A percentile compares a stretch with the other conserved stretches of the same genome.
Conservation (phyloP, 30 jellyfish, hydroid and myxozoan genomes). For the Turritopsis dohrnii region DNA sequence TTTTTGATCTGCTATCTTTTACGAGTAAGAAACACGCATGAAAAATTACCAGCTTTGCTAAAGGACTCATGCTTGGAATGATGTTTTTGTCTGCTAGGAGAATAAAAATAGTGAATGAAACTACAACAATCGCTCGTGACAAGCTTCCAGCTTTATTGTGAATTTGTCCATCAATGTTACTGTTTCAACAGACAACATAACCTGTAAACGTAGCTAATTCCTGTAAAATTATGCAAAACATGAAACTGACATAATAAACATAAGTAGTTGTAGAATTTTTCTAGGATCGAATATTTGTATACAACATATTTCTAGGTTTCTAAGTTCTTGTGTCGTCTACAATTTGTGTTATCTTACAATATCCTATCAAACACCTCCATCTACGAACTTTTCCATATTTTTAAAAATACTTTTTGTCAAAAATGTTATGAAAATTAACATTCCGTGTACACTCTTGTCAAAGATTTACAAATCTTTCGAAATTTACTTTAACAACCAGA, state of each 20-base stretch:
- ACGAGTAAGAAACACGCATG: background rate
- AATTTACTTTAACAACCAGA: too few species aligned
- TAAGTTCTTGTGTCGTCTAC: background rate
- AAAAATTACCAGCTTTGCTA: background rate
- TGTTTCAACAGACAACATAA: background rate
- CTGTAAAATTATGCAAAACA: background rate
- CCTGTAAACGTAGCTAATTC: background rate
- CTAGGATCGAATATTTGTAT: background rate
- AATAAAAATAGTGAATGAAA: background rate
- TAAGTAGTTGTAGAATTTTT: background rate
- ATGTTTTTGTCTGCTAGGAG: background rate
- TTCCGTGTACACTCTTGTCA: too few species aligned
- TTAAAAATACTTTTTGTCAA: background rate
- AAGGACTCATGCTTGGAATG: background rate
- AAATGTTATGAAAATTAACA: too few species aligned
- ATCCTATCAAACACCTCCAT: background rate
- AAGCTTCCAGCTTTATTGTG: background rate
- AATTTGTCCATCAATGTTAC: background rate
- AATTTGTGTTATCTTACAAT: too few species aligned
- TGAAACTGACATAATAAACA: background rate
- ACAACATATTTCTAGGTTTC: background rate
- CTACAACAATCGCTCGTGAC: background rate
- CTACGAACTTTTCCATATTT: background rate
- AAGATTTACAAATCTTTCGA: too few species aligned
- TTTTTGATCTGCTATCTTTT: background rate